A percentile compares a stretch with the other conserved stretches of the same genome.
Conservation (phyloP, 2,888 invertebrate genomes). For the Eupithecia vulgata region DNA sequence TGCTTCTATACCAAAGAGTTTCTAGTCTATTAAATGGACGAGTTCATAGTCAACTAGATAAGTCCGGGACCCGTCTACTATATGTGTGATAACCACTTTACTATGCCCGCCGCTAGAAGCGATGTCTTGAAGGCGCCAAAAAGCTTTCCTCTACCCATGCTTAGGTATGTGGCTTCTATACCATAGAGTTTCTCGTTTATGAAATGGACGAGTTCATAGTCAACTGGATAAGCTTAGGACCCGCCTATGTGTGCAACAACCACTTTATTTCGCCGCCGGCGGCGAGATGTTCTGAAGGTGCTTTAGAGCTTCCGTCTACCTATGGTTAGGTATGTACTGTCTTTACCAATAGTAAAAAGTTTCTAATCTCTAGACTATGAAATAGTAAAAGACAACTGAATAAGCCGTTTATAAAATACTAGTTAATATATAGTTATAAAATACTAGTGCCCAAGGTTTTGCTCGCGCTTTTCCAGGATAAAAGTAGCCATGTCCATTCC, state of each 20-base stretch:
- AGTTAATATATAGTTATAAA: too few species aligned
- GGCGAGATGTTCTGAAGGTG: constrained; percentile 92
- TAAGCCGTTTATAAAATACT: too few species aligned
- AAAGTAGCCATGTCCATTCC: too few species aligned
- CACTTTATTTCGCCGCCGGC: constrained; percentile 91
- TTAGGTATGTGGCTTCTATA: constrained; percentile 14
- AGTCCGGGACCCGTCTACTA: constrained; percentile 89
- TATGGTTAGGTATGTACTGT: constrained; percentile 19
- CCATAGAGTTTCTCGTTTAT: constrained; percentile 57
- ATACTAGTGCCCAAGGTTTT: too few species aligned
- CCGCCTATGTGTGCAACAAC: constrained; percentile 91
- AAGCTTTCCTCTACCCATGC: constrained; percentile 59
- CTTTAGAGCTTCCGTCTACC: constrained; percentile 85
- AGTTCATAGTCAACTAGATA: constrained; percentile 88
- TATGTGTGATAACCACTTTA: constrained; percentile 94
- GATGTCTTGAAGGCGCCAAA: constrained; percentile 94
- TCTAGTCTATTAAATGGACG: constrained; percentile 79
- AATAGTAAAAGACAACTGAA: too few species aligned
- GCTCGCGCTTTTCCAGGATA: too few species aligned
- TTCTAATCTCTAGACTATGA: too few species aligned
- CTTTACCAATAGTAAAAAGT: too few species aligned
- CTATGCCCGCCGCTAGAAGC: constrained; percentile 89
- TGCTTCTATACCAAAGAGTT: neutral
- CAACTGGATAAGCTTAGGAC: constrained; percentile 87
- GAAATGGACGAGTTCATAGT: constrained; percentile 88